Evolutionary conservation across 2,888 invertebrate genomes (phyloP), one percentile per base, ranked within the genome.

Genomic region (Ennomos fuscantarius): DNA sequence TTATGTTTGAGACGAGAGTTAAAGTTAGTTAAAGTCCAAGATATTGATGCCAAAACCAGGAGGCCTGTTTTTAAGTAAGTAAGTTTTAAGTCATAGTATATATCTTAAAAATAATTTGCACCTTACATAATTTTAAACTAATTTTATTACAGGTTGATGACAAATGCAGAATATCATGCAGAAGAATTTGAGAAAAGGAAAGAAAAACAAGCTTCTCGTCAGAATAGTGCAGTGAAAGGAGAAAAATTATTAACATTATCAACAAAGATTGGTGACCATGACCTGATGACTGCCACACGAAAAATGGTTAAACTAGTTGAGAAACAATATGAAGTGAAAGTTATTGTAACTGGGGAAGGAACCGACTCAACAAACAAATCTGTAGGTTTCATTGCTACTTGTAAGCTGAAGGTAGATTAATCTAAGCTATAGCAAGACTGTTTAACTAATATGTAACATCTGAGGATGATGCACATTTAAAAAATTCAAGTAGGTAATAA

Each of bases 21-120:
- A 61, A 95, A 95, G 76, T 86, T 97, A 55, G 91, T 96, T 0
- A 95, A 95, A 86, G 82, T 96, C 31, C 81, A 94, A 62, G 95
- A 96, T 79, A 80, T 93, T 5, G 95, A 96, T 81, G 84, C 93
- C 0, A 96, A 95, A 84, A 94, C 94, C 0, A 93, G 95, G 34
- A 90, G 95, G 41, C 94, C 95, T 9, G 86, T 95, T 9, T 97
- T 95, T 74, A 95, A 94, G 93, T 93, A 78, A 73, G 87, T 78
- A 45, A 40, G n/a, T n/a, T n/a, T 6, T 24, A 24, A 5, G 24
- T 24, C 24, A 24, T 24, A 0, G 24, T n/a, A n/a, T n/a, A 6
- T 24, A 24, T 1, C 24, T 6, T 1, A 6, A 35, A 8, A 41
- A 10, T 42, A 0, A 15, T 31, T 13, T 37, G 11, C 11, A 31